phyloP scores from a whole-genome alignment of 2,888 invertebrate species.

The Brachynemurus nebulosus region DNA sequence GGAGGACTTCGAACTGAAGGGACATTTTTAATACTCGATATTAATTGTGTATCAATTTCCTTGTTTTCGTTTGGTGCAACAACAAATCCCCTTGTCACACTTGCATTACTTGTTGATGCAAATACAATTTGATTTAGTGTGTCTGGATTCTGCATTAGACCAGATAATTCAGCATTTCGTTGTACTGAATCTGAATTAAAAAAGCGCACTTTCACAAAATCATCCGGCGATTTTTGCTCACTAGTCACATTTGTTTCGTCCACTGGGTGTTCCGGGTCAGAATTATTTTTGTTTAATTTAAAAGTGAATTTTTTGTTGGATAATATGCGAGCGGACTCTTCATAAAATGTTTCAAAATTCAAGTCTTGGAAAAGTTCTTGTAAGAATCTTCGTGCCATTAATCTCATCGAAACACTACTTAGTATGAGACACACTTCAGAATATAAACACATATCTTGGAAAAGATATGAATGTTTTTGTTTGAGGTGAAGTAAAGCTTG shows the following conservation, averaged over 20 bases:
- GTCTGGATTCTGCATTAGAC: slow-evolving; percentile 9
- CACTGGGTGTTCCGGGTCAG: not conserved
- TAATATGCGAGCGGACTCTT: slow-evolving; percentile 32
- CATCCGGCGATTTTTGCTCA: slow-evolving; percentile 10
- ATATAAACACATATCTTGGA: slow-evolving; percentile 81
- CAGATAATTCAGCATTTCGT: slow-evolving; percentile 18
- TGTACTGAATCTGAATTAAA: slow-evolving; percentile 16
- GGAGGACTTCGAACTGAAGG: slow-evolving; percentile 25
- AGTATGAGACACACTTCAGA: slow-evolving; percentile 78
- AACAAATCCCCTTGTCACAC: slow-evolving; percentile 18
- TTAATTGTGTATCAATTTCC: slow-evolving; percentile 8
- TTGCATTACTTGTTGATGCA: slow-evolving; percentile 14
- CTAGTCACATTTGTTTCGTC: slow-evolving; percentile 12
- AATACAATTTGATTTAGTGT: slow-evolving; percentile 5
- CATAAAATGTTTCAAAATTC: slow-evolving; percentile 48
- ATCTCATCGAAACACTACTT: slow-evolving; percentile 64
- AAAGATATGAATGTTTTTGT: slow-evolving; percentile 55
- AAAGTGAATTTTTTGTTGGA: not conserved
- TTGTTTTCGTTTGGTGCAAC: slow-evolving; percentile 4
- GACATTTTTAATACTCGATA: slow-evolving; percentile 11
- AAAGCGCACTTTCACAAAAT: slow-evolving; percentile 9
- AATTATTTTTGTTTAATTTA: not conserved
- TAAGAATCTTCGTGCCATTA: slow-evolving; percentile 71
- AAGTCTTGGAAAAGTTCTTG: slow-evolving; percentile 89
- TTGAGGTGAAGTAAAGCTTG: slow-evolving; percentile 63